phyloP scores from a whole-genome alignment of 2,113 vertebrate genomes.

The Epinephelus lanceolatus region DNA sequence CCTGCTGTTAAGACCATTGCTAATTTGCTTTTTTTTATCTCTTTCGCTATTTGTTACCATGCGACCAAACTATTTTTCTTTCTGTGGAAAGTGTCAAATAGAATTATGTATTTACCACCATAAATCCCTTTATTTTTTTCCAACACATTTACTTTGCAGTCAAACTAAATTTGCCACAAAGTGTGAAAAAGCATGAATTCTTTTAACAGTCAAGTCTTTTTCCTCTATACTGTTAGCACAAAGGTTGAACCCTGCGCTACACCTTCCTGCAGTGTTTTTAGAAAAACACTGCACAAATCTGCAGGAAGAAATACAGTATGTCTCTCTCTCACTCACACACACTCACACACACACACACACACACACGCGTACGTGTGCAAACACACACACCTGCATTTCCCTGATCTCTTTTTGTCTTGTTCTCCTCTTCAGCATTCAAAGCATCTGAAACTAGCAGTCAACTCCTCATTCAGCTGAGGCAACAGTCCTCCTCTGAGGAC shows the following conservation, averaged over 20 bases:
- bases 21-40: neutral
- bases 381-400: slow-evolving; percentile 17
- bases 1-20: neutral
- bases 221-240: neutral
- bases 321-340: neutral
- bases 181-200: neutral
- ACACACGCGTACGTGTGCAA: neutral
- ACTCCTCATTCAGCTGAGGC: slow-evolving; percentile 59
- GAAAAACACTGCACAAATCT: slow-evolving; percentile 10
- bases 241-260: slow-evolving; percentile 12
- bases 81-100: neutral
- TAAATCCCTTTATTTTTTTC: neutral
- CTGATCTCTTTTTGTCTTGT: slow-evolving; percentile 31
- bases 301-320: slow-evolving; percentile 13
- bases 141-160: slow-evolving; percentile 7
- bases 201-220: neutral
- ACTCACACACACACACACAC: neutral
- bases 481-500: slow-evolving; percentile 59
- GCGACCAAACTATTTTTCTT: neutral
- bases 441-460: slow-evolving; percentile 53
- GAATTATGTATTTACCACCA: neutral
- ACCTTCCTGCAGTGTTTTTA: slow-evolving; percentile 4
- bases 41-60: neutral
- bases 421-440: slow-evolving; percentile 54
- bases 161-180: neutral